phyloP scores from a whole-genome alignment of 1,140 invertebrate species.

The Dinothrombium tinctorium region DNA sequence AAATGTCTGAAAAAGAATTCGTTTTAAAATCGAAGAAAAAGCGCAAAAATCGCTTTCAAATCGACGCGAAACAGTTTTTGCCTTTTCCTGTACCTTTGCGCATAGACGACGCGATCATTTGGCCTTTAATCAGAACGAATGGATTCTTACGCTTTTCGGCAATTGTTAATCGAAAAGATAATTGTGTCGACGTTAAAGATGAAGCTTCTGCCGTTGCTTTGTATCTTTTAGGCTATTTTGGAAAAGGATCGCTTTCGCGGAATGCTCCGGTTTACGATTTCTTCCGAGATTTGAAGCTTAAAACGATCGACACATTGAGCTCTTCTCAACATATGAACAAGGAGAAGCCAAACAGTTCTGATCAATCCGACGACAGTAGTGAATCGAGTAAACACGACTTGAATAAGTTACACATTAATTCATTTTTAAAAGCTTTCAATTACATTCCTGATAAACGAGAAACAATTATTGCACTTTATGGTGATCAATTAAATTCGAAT shows the following conservation, averaged over 20 bases:
- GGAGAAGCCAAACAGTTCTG: neutral
- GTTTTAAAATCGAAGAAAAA: too few species aligned
- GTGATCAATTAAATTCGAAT: too few species aligned
- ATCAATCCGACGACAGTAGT: neutral
- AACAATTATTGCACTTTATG: too few species aligned
- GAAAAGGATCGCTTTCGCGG: slow-evolving; percentile 3
- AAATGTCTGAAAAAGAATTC: too few species aligned
- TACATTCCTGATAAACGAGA: too few species aligned
- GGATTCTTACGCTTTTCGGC: neutral
- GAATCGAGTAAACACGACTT: neutral
- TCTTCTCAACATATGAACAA: neutral
- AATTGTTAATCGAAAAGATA: slow-evolving; percentile 1
- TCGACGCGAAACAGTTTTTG: too few species aligned
- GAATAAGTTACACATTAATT: too few species aligned
- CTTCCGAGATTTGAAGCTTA: neutral
- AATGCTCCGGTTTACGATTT: slow-evolving; percentile 3
- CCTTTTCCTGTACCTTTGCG: neutral
- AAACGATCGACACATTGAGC: neutral
- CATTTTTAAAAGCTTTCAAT: neutral
- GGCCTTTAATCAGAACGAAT: slow-evolving; percentile 5
- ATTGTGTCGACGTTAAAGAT: slow-evolving; percentile 1
- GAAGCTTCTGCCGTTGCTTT: neutral
- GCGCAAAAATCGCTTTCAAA: too few species aligned
- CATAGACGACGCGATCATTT: neutral
- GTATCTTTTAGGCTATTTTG: slow-evolving; percentile 9